Percentiles rank a stretch among this genome's conserved stretches.
phyloP scores from a whole-genome alignment of 2,888 invertebrate species.

The Adela reaumurella region DNA sequence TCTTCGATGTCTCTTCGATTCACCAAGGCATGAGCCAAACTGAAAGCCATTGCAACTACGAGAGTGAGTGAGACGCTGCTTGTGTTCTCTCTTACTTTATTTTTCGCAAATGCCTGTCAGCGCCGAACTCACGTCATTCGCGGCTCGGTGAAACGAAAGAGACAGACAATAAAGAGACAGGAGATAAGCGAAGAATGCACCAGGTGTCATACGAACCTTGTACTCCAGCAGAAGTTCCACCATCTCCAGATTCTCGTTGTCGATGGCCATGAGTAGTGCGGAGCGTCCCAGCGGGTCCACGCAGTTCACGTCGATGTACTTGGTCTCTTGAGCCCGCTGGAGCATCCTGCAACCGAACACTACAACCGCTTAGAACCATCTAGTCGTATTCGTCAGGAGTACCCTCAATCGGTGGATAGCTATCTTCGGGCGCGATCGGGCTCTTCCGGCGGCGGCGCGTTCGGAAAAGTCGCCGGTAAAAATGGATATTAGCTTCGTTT shows the following conservation, averaged over 20 bases:
- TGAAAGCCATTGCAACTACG: too few relatives aligned
- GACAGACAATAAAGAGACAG: too few relatives aligned
- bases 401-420: neutral
- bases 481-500: neutral
- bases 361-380: neutral
- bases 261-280: slow-evolving; percentile 95
- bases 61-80: too few relatives aligned
- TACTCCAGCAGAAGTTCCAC: slow-evolving; percentile 83
- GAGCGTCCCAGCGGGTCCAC: slow-evolving; percentile 95
- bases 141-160: too few relatives aligned
- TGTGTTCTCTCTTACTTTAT: too few relatives aligned
- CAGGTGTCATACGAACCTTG: slow-evolving; percentile 19
- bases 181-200: too few relatives aligned
- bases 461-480: too few relatives aligned
- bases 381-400: too few relatives aligned
- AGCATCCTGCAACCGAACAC: slow-evolving; percentile 60
- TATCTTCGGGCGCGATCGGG: neutral
- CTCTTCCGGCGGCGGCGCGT: neutral
- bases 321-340: slow-evolving; percentile 70
- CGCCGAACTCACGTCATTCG: too few relatives aligned
- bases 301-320: slow-evolving; percentile 91
- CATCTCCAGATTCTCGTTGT: slow-evolving; percentile 98
- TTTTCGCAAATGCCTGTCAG: too few relatives aligned
- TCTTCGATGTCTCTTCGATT: too few relatives aligned
- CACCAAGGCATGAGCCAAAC: too few relatives aligned